phyloP scores from a whole-genome alignment of 2,797 vertebrate genomes.

The Acrossocheilus wenchowensis region DNA sequence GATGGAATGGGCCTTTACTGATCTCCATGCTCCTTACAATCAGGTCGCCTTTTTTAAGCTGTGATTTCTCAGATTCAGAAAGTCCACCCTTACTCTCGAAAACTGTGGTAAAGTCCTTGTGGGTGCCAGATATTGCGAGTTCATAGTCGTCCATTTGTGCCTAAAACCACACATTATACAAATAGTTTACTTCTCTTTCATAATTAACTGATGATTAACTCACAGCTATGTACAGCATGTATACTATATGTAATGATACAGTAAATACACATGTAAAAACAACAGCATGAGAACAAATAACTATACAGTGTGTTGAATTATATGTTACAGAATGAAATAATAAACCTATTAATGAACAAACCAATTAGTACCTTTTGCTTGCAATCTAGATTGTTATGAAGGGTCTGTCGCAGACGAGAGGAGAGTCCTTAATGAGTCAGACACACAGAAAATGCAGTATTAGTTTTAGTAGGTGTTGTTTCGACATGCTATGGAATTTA shows the following conservation, averaged over 20 bases:
- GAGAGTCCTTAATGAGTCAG: not conserved
- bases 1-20: conserved; percentile 33
- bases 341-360: too few relatives aligned
- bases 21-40: not conserved
- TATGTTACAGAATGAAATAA: too few relatives aligned
- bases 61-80: not conserved
- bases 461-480: not conserved
- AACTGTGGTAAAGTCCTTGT: not conserved
- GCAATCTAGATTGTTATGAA: too few relatives aligned
- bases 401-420: too few relatives aligned
- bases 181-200: not conserved
- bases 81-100: not conserved
- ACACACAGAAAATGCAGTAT: not conserved
- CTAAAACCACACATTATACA: not conserved
- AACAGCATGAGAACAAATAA: too few relatives aligned
- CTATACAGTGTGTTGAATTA: not conserved
- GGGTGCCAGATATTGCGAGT: not conserved
- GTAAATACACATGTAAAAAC: too few relatives aligned
- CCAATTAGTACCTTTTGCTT: too few relatives aligned
- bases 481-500: not conserved
- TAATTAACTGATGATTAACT: not conserved
- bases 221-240: not conserved
- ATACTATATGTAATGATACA: too few relatives aligned
- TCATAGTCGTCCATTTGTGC: not conserved
- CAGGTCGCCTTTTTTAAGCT: not conserved